Base-by-base conservation (phyloP, 2,113 vertebrate genomes). In the Catharus minimus region DNA sequence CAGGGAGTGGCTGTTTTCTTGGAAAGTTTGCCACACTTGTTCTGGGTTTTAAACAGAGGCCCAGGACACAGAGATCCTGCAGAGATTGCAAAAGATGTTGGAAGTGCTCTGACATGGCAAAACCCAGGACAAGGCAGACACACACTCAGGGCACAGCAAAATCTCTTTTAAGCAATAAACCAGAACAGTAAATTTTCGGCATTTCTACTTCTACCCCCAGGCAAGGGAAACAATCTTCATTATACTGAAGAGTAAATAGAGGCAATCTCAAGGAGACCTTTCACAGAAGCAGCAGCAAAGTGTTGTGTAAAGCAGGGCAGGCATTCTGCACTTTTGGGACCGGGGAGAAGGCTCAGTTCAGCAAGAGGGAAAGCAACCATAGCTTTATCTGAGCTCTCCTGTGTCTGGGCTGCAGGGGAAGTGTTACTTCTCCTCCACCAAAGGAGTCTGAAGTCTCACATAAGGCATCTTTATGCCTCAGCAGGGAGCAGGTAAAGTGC, bases 141-240 rank as follows among this genome's bases (percentile, higher is more conserved):
- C 53, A 32, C 24, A 23, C 1, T 7, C 32, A 22, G 32, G 60
- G 68, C 47, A 71, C 39, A 67, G 44, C 36, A 86, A 77, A 49
- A 78, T 14, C 56, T 32, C 61, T 89, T 74, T 32, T 55, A 65
- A 93, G 52, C 53, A 86, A 32, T 81, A 94, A 78, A 26, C 26
- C 61, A 83, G 61, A 81, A 68, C 22, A 90, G 46, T 81, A 71
- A 64, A 60, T 83, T 90, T 81, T 72, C 80, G 72, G 13, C 32
- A 68, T 86, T 95, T 96, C 44, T 68, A 57, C 38, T 83, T 80
- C 38, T 81, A 53, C 57, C 64, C 32, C 33, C 23, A 72, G 80
- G 61, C 80, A 92, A 90, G 23, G 65, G 65, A 92, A 92, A 88
- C 41, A 46, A 64, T 60, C 80, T 78, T 67, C 53, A 43, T 78